Conservation (phyloP, 1,140 invertebrate species). For the Trichonephila clavipes region DNA sequence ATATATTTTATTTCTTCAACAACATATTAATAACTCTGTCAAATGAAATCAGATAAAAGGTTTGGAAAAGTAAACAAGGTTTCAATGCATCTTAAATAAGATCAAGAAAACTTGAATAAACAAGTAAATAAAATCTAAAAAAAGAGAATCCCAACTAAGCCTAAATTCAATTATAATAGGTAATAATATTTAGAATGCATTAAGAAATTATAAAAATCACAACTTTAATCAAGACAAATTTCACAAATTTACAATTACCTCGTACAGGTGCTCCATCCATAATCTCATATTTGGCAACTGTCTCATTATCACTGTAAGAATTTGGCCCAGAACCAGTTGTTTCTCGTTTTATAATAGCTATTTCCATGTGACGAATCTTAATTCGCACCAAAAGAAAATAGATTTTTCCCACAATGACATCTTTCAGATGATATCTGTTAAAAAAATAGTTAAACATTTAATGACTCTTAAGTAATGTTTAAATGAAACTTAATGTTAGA, state of each 20-base stretch:
- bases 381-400: conserved; percentile 97
- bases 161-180: too few relatives aligned
- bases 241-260: conserved; percentile 80
- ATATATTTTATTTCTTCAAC: too few relatives aligned
- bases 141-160: too few relatives aligned
- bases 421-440: conserved; percentile 96
- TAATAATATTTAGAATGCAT: too few relatives aligned
- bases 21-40: too few relatives aligned
- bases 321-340: conserved; percentile 97
- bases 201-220: too few relatives aligned
- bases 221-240: too few relatives aligned
- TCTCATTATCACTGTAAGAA: conserved; percentile 99
- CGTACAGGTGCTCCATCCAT: conserved; percentile 99
- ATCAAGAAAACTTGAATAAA: too few relatives aligned
- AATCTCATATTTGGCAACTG: conserved; percentile 99
- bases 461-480: neutral
- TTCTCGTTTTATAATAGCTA: conserved; percentile 99
- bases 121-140: too few relatives aligned
- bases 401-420: conserved; percentile 99
- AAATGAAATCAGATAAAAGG: too few relatives aligned
- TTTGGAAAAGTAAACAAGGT: too few relatives aligned
- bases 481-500: neutral
- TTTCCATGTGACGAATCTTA: conserved; percentile 99
- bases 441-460: conserved; percentile 78
- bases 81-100: too few relatives aligned